Conservation (phyloP, 1,140 invertebrate species). For the Nomia melanderi region DNA sequence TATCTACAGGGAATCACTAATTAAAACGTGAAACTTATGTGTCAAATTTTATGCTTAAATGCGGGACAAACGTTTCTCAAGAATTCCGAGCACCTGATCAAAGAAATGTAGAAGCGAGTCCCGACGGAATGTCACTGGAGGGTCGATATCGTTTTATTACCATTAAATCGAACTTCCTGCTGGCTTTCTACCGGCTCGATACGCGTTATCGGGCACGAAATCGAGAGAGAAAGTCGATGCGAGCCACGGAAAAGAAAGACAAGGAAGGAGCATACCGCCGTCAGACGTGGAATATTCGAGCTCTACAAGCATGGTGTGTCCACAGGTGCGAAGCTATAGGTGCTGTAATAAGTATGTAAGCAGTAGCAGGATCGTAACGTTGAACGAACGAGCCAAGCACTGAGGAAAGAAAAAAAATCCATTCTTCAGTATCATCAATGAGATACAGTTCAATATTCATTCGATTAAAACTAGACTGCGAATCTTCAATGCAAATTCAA, state of each 20-base stretch:
- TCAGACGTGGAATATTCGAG: conserved; percentile 48
- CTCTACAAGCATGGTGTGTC: conserved; percentile 11
- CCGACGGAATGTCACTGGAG: neutral
- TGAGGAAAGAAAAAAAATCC: neutral
- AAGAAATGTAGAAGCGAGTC: neutral
- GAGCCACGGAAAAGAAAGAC: conserved; percentile 12
- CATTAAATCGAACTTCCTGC: conserved; percentile 30
- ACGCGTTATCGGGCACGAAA: conserved; percentile 35
- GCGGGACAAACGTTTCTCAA: too few relatives aligned
- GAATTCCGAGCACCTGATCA: neutral
- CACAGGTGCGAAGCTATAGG: conserved; percentile 27
- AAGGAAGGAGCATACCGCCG: conserved; percentile 11
- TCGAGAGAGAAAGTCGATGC: conserved; percentile 43
- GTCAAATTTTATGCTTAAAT: too few relatives aligned
- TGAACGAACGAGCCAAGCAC: neutral
- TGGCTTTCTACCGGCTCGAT: conserved; percentile 37
- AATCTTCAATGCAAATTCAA: too few relatives aligned
- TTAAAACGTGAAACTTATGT: too few relatives aligned
- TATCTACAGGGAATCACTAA: too few relatives aligned
- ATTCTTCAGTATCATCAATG: neutral
- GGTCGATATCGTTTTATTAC: conserved; percentile 18
- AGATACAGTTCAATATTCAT: too few relatives aligned
- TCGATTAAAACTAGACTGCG: too few relatives aligned
- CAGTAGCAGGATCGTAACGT: conserved; percentile 9
- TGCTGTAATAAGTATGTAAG: conserved; percentile 30